Conservation (phyloP, 2,797 vertebrate species). For the Toxotes lorentzi region DNA sequence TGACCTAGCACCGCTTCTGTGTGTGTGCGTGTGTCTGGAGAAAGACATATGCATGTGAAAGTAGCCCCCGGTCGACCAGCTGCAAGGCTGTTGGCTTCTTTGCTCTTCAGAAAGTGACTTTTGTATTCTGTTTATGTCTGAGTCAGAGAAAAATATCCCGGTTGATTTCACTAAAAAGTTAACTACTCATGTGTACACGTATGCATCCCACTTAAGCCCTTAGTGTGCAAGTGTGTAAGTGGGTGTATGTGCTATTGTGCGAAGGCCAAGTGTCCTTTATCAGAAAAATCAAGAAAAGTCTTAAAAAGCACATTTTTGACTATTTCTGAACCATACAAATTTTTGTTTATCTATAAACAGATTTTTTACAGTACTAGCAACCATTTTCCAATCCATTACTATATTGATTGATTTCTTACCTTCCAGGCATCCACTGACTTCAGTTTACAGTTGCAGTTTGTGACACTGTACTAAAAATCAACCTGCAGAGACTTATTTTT, state of each 20-base stretch:
- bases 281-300: not conserved
- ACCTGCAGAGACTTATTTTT: not conserved
- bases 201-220: not conserved
- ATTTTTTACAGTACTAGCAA: not conserved
- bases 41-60: slow-evolving; percentile 35
- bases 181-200: not conserved
- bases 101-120: slow-evolving; percentile 27
- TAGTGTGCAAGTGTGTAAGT: not conserved
- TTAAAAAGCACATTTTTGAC: too few species aligned
- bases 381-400: not conserved
- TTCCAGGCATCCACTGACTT: not conserved
- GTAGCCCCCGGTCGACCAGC: slow-evolving; percentile 30
- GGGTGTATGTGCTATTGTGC: not conserved
- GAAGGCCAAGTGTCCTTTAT: not conserved
- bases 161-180: slow-evolving; percentile 1
- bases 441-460: not conserved
- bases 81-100: slow-evolving; percentile 19
- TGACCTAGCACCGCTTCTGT: slow-evolving; percentile 42
- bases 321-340: not conserved
- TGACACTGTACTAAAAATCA: not conserved
- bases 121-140: not conserved
- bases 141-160: not conserved
- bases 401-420: not conserved
- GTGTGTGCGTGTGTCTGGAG: slow-evolving; percentile 20
- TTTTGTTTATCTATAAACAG: not conserved